These are phyloP conservation scores for Gila orcuttii DNA, from an alignment of 2,113 vertebrate species.

Conservation along the genomic window DNA sequence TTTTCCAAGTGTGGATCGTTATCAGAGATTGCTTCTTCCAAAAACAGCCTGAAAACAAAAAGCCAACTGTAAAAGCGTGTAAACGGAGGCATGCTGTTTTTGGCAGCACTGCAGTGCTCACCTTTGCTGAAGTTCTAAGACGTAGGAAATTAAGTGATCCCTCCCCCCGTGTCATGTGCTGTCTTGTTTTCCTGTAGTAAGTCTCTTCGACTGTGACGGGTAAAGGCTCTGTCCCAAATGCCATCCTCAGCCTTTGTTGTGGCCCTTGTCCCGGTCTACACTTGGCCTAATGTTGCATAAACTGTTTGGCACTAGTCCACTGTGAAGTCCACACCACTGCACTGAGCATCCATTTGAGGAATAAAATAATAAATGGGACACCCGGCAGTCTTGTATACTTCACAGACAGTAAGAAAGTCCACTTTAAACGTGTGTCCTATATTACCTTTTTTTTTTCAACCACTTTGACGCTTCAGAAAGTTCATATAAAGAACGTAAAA, in stretches of 20 bases:
- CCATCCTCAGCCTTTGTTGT: background rate
- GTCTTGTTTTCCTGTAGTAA: background rate
- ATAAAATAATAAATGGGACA: background rate
- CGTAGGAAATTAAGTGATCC: background rate
- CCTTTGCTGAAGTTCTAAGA: background rate
- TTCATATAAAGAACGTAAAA: too few relatives aligned
- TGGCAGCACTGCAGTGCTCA: background rate
- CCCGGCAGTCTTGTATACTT: background rate
- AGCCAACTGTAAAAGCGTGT: conserved; percentile 8
- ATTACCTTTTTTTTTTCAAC: background rate
- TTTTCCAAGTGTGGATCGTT: conserved; percentile 33
- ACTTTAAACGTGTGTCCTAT: background rate
- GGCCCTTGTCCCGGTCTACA: background rate
- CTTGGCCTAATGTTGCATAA: background rate
- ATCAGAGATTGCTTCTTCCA: conserved; percentile 28
- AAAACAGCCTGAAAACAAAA: conserved; percentile 37
- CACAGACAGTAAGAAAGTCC: background rate
- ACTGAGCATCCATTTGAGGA: background rate
- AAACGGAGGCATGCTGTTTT: background rate
- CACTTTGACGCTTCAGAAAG: too few relatives aligned
- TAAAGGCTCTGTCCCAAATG: background rate
- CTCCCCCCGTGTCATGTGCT: background rate
- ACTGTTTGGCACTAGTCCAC: background rate
- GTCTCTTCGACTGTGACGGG: background rate
- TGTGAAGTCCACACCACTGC: background rate